A percentile compares a stretch with the other conserved stretches of the same genome.
These are phyloP conservation scores for Noctua pronuba DNA, from an alignment of 2,888 invertebrate species.

Conservation along the genomic window DNA sequence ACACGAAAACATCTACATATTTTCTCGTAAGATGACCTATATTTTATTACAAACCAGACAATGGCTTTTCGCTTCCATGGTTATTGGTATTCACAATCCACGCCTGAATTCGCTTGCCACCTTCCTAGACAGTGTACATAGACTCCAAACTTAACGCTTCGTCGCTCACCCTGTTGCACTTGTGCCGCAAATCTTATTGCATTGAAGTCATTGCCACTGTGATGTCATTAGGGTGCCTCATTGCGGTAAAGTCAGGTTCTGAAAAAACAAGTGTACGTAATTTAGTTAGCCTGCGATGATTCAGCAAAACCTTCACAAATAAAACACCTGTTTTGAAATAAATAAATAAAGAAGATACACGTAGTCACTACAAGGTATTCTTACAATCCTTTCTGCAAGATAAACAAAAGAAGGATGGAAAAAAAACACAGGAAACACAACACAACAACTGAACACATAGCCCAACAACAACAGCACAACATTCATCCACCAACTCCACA, in stretches of 20 bases:
- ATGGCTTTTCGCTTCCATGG: neutral
- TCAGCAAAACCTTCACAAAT: neutral
- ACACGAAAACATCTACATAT: too few relatives aligned
- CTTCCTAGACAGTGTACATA: neutral
- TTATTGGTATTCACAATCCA: conserved; percentile 2
- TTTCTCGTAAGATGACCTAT: neutral
- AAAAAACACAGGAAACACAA: too few relatives aligned
- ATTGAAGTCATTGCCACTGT: neutral
- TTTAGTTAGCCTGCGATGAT: neutral
- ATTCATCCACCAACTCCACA: too few relatives aligned
- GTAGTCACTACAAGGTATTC: too few relatives aligned
- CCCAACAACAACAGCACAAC: too few relatives aligned
- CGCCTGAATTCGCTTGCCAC: neutral
- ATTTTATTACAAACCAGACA: neutral
- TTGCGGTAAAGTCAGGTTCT: neutral
- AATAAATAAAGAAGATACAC: neutral
- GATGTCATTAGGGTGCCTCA: neutral
- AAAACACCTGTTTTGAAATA: neutral
- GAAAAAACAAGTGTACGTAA: neutral
- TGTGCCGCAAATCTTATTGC: neutral
- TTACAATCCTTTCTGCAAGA: neutral
- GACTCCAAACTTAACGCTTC: conserved; percentile 14
- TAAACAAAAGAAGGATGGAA: too few relatives aligned
- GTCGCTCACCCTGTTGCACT: conserved; percentile 2
- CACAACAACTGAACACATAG: too few relatives aligned